A percentile compares a stretch with the other conserved stretches of the same genome.
These are phyloP conservation scores for Lepus timidus DNA, from an alignment of 2,113 vertebrate species.

Conservation along the genomic window DNA sequence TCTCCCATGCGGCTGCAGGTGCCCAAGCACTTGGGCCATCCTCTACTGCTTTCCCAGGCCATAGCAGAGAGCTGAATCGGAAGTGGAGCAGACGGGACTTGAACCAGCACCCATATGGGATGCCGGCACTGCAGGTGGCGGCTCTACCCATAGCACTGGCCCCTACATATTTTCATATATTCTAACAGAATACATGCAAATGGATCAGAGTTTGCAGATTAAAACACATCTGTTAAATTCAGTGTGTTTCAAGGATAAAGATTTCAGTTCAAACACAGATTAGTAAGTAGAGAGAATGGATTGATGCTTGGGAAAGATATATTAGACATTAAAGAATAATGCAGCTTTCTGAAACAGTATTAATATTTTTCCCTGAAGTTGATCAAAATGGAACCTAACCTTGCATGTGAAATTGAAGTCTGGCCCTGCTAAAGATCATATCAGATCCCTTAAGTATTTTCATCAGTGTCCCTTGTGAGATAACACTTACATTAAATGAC, in stretches of 20 bases:
- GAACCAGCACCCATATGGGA: too few relatives aligned
- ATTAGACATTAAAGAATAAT: slow-evolving; percentile 34
- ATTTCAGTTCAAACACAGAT: not conserved
- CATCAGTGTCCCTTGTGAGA: slow-evolving; percentile 47
- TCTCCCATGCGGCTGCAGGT: too few relatives aligned
- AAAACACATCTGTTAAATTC: slow-evolving; percentile 17
- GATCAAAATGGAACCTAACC: slow-evolving; percentile 44
- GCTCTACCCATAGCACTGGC: too few relatives aligned
- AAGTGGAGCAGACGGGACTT: too few relatives aligned
- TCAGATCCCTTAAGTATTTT: slow-evolving; percentile 58
- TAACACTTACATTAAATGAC: slow-evolving; percentile 17
- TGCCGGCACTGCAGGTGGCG: too few relatives aligned
- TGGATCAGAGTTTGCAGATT: not conserved
- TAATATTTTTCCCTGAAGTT: slow-evolving; percentile 37
- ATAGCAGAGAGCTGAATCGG: too few relatives aligned
- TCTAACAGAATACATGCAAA: not conserved
- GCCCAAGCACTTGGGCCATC: too few relatives aligned
- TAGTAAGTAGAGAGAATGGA: not conserved
- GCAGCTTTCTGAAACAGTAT: slow-evolving; percentile 32
- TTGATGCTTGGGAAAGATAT: not conserved
- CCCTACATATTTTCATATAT: not conserved
- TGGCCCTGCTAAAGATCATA: not conserved
- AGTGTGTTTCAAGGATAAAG: slow-evolving; percentile 11
- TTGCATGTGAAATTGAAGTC: not conserved
- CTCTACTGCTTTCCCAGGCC: too few relatives aligned